Evolutionary conservation across 2,113 vertebrate genomes (phyloP).

Genomic region (Glaucidium brasilianum): DNA sequence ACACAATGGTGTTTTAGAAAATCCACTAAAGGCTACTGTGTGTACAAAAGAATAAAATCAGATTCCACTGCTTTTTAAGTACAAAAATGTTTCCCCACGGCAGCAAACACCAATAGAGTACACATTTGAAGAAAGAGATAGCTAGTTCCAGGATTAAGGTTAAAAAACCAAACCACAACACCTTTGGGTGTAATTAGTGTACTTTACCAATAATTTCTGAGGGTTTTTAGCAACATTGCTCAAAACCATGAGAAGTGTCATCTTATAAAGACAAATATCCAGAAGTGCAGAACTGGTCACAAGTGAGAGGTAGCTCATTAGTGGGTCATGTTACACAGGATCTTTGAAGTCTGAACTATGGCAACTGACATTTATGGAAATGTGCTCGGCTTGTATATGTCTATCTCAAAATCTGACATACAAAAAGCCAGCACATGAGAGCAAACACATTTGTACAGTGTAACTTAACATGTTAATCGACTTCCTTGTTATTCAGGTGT

Average conservation of each 20-base stretch:
- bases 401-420: neutral
- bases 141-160: neutral
- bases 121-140: neutral
- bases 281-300: neutral
- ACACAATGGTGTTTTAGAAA: neutral
- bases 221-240: neutral
- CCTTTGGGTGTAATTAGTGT: neutral
- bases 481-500: neutral
- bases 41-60: neutral
- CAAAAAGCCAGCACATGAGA: neutral
- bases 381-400: neutral
- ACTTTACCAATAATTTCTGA: neutral
- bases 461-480: neutral
- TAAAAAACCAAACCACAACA: neutral
- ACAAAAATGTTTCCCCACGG: neutral
- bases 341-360: neutral
- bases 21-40: neutral
- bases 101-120: neutral
- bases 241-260: neutral
- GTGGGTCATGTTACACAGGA: accelerated
- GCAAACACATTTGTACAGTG: neutral
- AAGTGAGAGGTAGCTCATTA: neutral
- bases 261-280: neutral
- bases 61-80: neutral
- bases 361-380: neutral